These are phyloP conservation scores for Cyprinodon variegatus DNA, from an alignment of 2,113 vertebrate species.

Conservation along the genomic window DNA sequence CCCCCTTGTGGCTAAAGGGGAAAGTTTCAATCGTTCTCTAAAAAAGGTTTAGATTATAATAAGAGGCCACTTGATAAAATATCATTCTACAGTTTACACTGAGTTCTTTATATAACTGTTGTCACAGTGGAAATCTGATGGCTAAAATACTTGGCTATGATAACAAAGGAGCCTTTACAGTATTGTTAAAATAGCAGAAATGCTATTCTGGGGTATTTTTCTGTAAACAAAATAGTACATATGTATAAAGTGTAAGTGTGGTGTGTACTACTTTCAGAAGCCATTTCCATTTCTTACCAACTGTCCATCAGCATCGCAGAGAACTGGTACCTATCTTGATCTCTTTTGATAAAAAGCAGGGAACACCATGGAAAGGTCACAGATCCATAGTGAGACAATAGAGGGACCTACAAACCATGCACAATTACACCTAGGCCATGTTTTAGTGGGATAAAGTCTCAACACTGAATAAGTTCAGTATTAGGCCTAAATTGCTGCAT, in stretches of 20 bases:
- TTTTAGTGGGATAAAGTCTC: too few relatives aligned
- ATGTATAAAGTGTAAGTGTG: not conserved
- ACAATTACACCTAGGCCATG: too few relatives aligned
- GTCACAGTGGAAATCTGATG: not conserved
- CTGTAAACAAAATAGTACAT: not conserved
- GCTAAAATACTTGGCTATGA: not conserved
- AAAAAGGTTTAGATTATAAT: not conserved
- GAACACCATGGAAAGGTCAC: too few relatives aligned
- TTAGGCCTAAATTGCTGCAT: too few relatives aligned
- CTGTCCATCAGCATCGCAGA: too few relatives aligned
- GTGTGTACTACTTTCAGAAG: not conserved
- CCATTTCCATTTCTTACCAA: too few relatives aligned
- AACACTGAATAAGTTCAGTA: too few relatives aligned
- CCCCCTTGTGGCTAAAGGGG: constrained; percentile 36
- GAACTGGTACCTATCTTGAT: too few relatives aligned
- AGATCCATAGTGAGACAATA: too few relatives aligned
- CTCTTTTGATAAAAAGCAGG: too few relatives aligned
- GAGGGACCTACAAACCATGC: too few relatives aligned
- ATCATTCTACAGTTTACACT: too few relatives aligned
- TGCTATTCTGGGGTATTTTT: not conserved
- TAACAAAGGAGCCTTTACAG: not conserved
- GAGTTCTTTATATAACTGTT: not conserved
- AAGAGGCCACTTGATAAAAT: not conserved
- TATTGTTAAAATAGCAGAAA: not conserved
- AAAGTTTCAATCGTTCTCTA: not conserved